Evolutionary conservation across 53 echinoderm and acorn worm genomes (phyloP).

Genomic region (Apostichopus leukothele): DNA sequence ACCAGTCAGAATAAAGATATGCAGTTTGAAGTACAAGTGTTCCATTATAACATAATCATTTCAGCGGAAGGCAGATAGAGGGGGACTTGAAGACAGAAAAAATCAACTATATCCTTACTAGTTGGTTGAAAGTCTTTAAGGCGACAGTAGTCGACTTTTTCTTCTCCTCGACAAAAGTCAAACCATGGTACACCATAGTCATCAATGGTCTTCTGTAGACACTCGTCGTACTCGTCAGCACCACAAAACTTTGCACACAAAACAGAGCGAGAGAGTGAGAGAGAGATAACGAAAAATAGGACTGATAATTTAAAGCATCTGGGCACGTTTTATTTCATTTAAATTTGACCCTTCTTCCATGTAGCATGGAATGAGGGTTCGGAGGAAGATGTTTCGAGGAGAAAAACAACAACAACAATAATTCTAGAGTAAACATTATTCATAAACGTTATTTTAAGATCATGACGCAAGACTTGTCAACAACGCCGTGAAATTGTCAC

Average conservation of each 20-base stretch:
- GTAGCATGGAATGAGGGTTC: background rate
- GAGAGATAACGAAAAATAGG: too few species aligned
- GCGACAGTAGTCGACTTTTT: constrained; percentile 62
- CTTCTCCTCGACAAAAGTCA: constrained; percentile 62
- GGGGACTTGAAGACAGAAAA: background rate
- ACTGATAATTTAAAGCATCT: too few species aligned
- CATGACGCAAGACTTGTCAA: too few species aligned
- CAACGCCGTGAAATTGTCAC: too few species aligned
- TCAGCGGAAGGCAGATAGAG: too few species aligned
- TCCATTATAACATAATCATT: constrained; percentile 14
- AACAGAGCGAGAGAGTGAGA: too few species aligned
- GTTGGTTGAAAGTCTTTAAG: constrained; percentile 55
- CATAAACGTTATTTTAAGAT: too few species aligned
- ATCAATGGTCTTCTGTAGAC: background rate
- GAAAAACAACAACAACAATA: too few species aligned
- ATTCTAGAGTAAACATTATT: constrained; percentile 34
- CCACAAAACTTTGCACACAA: constrained; percentile 10
- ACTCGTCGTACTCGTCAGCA: constrained; percentile 46
- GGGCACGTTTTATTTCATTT: too few species aligned
- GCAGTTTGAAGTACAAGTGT: background rate
- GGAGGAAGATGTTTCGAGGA: too few species aligned
- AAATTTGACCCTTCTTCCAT: background rate
- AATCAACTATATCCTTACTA: constrained; percentile 41
- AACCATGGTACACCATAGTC: constrained; percentile 47
- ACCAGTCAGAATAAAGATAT: too few species aligned